Evolutionary conservation across 2,888 invertebrate species (phyloP).

Genomic region (Melieria crassipennis): DNA sequence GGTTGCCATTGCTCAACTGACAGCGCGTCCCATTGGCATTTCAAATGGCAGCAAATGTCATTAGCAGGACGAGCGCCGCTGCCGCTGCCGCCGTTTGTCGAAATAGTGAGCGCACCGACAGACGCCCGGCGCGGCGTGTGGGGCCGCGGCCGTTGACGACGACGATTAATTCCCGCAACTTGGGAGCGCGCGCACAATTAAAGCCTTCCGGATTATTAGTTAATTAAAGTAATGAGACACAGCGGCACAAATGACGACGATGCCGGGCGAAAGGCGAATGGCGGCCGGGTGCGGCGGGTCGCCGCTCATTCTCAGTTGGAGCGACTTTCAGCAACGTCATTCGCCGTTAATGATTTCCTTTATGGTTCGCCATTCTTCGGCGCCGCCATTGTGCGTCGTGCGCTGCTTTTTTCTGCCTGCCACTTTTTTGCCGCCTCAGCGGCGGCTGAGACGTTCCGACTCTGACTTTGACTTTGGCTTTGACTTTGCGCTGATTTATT

Average conservation of each 20-base stretch:
- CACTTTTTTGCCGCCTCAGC: neutral
- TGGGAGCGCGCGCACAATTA: slow-evolving; percentile 37
- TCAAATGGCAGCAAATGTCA: slow-evolving; percentile 14
- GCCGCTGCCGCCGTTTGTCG: too few relatives aligned
- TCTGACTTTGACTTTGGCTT: slow-evolving; percentile 42
- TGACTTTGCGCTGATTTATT: slow-evolving; percentile 58
- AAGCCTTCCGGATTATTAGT: slow-evolving; percentile 48
- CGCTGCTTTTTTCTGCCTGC: slow-evolving; percentile 37
- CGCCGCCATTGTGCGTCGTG: slow-evolving; percentile 10
- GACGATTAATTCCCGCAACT: slow-evolving; percentile 36
- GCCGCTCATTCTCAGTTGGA: neutral
- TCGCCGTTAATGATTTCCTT: slow-evolving; percentile 40
- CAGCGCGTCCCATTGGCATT: too few relatives aligned
- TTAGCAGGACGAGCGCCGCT: slow-evolving; percentile 7
- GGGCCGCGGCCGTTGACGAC: neutral
- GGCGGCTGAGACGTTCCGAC: slow-evolving; percentile 19
- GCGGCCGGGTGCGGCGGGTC: neutral
- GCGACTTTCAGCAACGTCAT: slow-evolving; percentile 37
- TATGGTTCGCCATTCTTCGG: slow-evolving; percentile 19
- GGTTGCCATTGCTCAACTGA: neutral
- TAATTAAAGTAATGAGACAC: slow-evolving; percentile 46
- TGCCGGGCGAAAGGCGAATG: neutral
- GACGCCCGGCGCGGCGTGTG: neutral
- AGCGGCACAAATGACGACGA: slow-evolving; percentile 27
- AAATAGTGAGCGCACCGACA: neutral